Evolutionary conservation across 2,113 vertebrate genomes (phyloP), one percentile per base, ranked within the genome.

Genomic region (Python bivittatus): DNA sequence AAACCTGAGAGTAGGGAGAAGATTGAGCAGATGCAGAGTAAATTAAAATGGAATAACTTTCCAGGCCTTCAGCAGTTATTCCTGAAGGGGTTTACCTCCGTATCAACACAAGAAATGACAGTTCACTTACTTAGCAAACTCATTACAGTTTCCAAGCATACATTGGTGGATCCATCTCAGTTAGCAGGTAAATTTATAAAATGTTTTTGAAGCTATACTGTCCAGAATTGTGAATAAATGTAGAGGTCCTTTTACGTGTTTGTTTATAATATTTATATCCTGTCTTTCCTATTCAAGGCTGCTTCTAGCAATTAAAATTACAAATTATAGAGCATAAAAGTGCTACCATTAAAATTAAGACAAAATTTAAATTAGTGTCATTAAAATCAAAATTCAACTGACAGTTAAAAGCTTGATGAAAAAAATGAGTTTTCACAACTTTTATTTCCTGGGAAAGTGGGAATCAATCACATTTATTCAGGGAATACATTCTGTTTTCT

Each of bases 1-100:
- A 98, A 98, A 29, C 97, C 96, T 0, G 99, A 99, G 96, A 99
- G 98, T 97, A 96, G 99, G 60, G 98, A 99, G 91, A 98, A 98
- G 95, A 98, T 99, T 95, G 99, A 99, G 96, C 98, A 96, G 0
- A 98, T 99, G 38, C 99, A 99, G 95, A 97, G 96, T 96, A 98
- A 99, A 96, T 94, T 99, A 92, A 99, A 99, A 91, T 99, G 99
- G 99, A 99, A 97, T 96, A 99, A 98, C 94, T 99, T 99, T 92
- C 99, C 99, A 22, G 99, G 99, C 44, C 98, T 99, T 95, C 98
- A 99, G 93, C 99, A 99, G 95, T 98, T 99, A 93, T 99, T 99
- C 97, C 97, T 99, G 1, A 99, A 99, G 97, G 99, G 99, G 91
- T 99, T 99, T 97, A 99, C 99, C 96, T 99, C 99, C 12, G 97